These are phyloP conservation scores for Trachelus stipa DNA, from an alignment of 2,888 invertebrate genomes.

Conservation along the genomic window DNA sequence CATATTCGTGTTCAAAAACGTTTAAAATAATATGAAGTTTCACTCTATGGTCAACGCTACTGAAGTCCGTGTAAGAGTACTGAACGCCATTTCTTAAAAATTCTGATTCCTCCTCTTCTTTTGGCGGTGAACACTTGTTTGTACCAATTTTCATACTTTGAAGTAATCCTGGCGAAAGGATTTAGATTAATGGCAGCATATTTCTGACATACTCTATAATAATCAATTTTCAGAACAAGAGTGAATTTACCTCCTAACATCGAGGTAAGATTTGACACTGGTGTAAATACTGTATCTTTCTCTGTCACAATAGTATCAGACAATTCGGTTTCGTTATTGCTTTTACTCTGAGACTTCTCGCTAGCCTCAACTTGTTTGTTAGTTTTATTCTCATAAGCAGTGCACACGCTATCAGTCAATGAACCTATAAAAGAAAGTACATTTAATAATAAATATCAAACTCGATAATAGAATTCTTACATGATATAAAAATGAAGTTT, in stretches of 20 bases:
- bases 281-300: constrained; percentile 35
- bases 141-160: constrained; percentile 66
- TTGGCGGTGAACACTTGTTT: constrained; percentile 63
- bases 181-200: background rate
- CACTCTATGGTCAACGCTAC: constrained; percentile 71
- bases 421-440: constrained; percentile 62
- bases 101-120: constrained; percentile 45
- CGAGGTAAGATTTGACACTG: constrained; percentile 56
- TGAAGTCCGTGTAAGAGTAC: constrained; percentile 70
- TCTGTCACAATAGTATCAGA: constrained; percentile 23
- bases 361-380: constrained; percentile 40
- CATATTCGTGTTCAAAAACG: constrained; percentile 70
- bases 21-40: constrained; percentile 71
- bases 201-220: background rate
- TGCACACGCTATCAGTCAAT: constrained; percentile 73
- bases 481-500: constrained; percentile 11
- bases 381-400: constrained; percentile 69
- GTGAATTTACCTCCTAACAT: constrained; percentile 67
- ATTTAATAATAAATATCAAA: background rate
- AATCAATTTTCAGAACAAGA: background rate
- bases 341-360: constrained; percentile 21
- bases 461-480: background rate
- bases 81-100: constrained; percentile 61
- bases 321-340: constrained; percentile 24
- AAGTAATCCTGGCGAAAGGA: constrained; percentile 62